Evolutionary conservation across 2,113 vertebrate genomes (phyloP), one percentile per base, ranked within the genome.

Genomic region (Blennius ocellaris): DNA sequence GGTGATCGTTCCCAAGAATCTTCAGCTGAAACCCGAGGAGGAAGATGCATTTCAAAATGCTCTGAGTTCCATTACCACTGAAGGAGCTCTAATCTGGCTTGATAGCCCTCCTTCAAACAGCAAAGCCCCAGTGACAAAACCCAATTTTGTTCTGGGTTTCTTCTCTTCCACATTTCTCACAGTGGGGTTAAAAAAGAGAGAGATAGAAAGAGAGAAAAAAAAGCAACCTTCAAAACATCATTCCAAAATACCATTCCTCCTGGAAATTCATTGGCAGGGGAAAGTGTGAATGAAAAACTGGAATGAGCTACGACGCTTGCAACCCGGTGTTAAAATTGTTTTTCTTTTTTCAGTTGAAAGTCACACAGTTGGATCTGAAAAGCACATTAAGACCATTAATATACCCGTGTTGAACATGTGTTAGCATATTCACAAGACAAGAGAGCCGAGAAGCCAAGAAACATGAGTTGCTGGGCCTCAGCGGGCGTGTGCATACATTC

Each of bases 41-140:
- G 58, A 44, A 54, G 84, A 77, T 78, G 76, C 73, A 82, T 87
- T 88, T 84, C 60, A 83, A 86, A 84, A 78, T 56, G 78, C 76
- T 83, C 73, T 56, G 47, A 54, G 67, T 85, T 91, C 90, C 87
- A 91, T 91, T 91, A 85, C 77, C 73, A 74, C 60, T 75, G 73
- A 80, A 82, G 75, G 78, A 83, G 76, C 77, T 83, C 83, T 91
- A 88, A 91, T 91, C 90, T 89, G 75, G 78, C 62, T 76, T 81
- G 83, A 88, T 89, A 86, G 82, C 80, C 80, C 80, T 82, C 80
- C 83, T 87, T 91, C 86, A 87, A 81, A 90, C 82, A 89, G 75
- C 81, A 90, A 89, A 90, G 81, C 85, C 88, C 80, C 30, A 44
- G 85, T 88, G 85, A 87, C 83, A 81, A 84, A 90, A 84, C 77